Evolutionary conservation across 2,888 invertebrate genomes (phyloP).

Genomic region (Strigamia transsilvanica): DNA sequence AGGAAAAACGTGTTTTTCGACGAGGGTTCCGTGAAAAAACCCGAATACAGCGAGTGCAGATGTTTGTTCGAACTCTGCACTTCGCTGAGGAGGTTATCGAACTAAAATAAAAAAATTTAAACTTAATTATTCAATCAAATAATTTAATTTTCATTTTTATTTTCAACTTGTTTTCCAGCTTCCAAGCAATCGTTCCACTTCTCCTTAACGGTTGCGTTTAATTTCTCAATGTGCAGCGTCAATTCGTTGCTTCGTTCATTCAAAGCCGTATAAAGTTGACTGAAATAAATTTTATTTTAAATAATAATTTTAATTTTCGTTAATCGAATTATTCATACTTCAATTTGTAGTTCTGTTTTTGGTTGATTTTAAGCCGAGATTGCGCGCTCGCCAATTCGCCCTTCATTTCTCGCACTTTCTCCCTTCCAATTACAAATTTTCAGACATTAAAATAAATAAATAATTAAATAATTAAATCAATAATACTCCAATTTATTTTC

Average conservation of each 20-base stretch:
- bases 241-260: neutral
- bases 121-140: neutral
- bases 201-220: neutral
- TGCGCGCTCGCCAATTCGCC: too few species aligned
- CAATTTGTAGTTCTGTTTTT: too few species aligned
- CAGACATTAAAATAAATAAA: too few species aligned
- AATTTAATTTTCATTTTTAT: neutral
- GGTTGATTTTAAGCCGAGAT: too few species aligned
- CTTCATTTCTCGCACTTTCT: too few species aligned
- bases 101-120: conserved; percentile 7
- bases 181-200: conserved; percentile 4
- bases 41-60: neutral
- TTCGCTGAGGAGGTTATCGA: neutral
- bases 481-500: neutral
- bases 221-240: neutral
- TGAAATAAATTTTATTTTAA: too few species aligned
- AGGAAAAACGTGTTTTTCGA: too few species aligned
- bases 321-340: too few species aligned
- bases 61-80: neutral
- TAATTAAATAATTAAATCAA: too few species aligned
- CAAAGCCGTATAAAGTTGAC: neutral
- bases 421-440: too few species aligned
- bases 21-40: neutral
- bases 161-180: neutral
- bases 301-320: too few species aligned